A percentile compares a stretch with the other conserved stretches of the same genome.
phyloP scores from a whole-genome alignment of 2,797 vertebrate species.

The Ctenosaura bakeri region DNA sequence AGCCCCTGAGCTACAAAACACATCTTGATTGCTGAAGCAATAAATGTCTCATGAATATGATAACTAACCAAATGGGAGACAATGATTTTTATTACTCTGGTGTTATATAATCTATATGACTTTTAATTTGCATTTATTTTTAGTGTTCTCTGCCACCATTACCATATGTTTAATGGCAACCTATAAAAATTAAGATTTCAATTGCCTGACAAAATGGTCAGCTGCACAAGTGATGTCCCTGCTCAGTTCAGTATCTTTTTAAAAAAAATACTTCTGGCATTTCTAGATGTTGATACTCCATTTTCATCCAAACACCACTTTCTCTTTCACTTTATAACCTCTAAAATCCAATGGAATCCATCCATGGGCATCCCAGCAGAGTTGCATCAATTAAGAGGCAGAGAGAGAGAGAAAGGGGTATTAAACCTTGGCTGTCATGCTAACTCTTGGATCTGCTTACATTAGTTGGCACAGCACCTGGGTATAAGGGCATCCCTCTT shows the following conservation, averaged over 20 bases:
- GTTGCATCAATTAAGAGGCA: conserved; percentile 6
- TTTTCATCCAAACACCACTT: conserved; percentile 2
- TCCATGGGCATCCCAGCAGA: neutral
- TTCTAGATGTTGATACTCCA: neutral
- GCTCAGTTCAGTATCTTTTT: neutral
- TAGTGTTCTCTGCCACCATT: neutral
- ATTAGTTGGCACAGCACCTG: conserved; percentile 33
- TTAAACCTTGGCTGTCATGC: conserved; percentile 41
- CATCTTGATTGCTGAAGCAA: conserved; percentile 1
- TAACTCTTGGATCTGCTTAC: conserved; percentile 45
- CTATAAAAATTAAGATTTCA: conserved; percentile 12
- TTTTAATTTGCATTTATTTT: conserved; percentile 22
- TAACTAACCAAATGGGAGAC: conserved; percentile 23
- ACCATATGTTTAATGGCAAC: conserved; percentile 15
- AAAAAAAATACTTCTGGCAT: neutral
- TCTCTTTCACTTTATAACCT: neutral
- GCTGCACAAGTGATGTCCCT: neutral
- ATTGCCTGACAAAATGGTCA: conserved; percentile 31
- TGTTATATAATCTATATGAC: conserved; percentile 10
- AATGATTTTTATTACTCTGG: conserved; percentile 21
- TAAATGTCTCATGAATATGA: conserved; percentile 33
- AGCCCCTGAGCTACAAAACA: neutral
- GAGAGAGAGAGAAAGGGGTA: neutral
- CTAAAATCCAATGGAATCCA: neutral
- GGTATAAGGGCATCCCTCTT: neutral